phyloP scores from a whole-genome alignment of 2,797 vertebrate genomes.

The Eulemur albifrons region DNA sequence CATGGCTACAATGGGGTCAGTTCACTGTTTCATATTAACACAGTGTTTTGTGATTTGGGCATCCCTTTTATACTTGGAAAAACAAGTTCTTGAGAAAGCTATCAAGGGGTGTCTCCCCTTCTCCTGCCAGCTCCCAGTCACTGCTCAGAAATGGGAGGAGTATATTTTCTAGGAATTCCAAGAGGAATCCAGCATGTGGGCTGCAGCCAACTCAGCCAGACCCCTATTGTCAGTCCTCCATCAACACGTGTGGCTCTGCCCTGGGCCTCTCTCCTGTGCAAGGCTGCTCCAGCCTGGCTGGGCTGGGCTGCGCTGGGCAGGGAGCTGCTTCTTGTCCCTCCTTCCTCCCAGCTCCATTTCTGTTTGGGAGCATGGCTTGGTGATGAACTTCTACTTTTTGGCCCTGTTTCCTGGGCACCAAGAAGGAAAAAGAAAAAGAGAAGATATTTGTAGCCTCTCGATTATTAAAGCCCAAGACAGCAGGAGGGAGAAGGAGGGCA shows the following conservation, averaged over 20 bases:
- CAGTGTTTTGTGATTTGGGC: neutral
- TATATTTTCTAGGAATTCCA: neutral
- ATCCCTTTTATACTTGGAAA: neutral
- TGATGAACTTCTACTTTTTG: neutral
- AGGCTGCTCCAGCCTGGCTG: neutral
- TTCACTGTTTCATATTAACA: neutral
- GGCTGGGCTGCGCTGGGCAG: neutral
- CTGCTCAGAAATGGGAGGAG: neutral
- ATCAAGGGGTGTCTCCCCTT: neutral
- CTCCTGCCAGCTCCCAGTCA: neutral
- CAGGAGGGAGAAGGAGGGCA: neutral
- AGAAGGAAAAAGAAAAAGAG: neutral
- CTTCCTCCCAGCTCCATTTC: neutral
- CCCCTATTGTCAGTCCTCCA: neutral
- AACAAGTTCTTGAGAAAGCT: neutral
- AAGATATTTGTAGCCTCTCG: neutral
- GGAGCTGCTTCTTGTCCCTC: neutral
- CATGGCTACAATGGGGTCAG: no score
- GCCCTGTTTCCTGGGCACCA: neutral
- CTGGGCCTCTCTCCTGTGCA: neutral
- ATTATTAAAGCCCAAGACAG: neutral
- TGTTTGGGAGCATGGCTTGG: neutral
- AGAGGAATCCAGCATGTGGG: neutral
- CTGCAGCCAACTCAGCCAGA: neutral
- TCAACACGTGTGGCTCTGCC: neutral